Evolutionary conservation across 37 sponge, comb jelly and placozoan genomes (phyloP).

Genomic region (Lycopodina hypogea): DNA sequence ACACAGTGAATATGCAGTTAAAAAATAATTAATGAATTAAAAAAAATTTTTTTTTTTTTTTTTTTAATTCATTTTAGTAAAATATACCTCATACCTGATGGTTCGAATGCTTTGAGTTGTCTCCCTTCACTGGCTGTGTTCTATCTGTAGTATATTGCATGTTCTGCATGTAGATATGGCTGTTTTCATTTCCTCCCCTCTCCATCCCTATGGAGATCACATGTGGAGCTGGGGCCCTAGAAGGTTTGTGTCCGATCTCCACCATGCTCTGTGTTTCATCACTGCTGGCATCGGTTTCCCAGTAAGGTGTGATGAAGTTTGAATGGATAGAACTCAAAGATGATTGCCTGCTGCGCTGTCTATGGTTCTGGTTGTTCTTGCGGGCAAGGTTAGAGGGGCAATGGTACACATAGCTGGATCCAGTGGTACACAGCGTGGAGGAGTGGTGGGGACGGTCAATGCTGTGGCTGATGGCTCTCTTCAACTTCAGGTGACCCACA

Average conservation of each 20-base stretch:
- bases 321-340: background rate
- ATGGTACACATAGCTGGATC: conserved; percentile 19
- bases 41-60: too few relatives aligned
- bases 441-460: background rate
- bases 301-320: too few relatives aligned
- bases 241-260: background rate
- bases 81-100: too few relatives aligned
- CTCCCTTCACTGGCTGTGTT: too few relatives aligned
- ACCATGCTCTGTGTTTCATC: conserved; percentile 14
- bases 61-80: too few relatives aligned
- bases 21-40: too few relatives aligned
- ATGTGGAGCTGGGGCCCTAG: background rate
- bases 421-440: background rate
- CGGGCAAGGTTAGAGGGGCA: background rate
- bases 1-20: too few relatives aligned
- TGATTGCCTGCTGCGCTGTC: background rate
- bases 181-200: too few relatives aligned
- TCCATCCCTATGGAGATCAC: too few relatives aligned
- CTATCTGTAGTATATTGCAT: too few relatives aligned
- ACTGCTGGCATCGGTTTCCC: background rate
- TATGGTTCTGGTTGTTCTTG: background rate
- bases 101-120: too few relatives aligned
- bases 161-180: too few relatives aligned
- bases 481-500: background rate
- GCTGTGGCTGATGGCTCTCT: background rate